These are phyloP conservation scores for Cololabis saira DNA, from an alignment of 2,113 vertebrate species.

Conservation along the genomic window DNA sequence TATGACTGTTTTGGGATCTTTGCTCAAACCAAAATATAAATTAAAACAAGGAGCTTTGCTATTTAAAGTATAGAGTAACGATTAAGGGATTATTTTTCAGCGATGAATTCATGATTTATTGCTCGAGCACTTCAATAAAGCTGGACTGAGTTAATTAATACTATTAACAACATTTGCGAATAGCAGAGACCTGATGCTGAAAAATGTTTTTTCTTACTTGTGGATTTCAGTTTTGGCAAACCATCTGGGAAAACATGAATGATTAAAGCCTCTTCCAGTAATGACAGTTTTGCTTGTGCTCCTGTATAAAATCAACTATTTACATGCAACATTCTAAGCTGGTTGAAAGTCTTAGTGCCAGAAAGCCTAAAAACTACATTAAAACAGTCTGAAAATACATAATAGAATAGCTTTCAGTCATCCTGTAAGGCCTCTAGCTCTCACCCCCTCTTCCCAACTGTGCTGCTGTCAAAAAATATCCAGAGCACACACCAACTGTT, in stretches of 20 bases:
- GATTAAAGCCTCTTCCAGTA: conserved; percentile 12
- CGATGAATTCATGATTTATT: neutral
- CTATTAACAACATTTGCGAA: neutral
- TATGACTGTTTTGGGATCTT: conserved; percentile 2
- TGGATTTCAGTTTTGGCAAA: conserved; percentile 11
- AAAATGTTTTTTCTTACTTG: neutral
- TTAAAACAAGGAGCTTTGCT: neutral
- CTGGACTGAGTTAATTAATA: neutral
- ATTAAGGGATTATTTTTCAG: neutral
- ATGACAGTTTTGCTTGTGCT: conserved; percentile 1
- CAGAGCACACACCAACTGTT: conserved; percentile 42
- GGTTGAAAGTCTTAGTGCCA: conserved; percentile 4
- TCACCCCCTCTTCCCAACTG: conserved; percentile 36
- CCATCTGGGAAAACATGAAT: conserved; percentile 12
- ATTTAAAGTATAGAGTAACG: neutral
- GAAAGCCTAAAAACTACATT: conserved; percentile 5
- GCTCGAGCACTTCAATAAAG: neutral
- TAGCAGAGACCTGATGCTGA: neutral
- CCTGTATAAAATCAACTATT: too few species aligned
- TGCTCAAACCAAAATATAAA: neutral
- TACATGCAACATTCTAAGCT: neutral
- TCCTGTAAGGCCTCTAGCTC: conserved; percentile 19
- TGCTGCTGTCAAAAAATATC: conserved; percentile 42
- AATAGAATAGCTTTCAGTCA: conserved; percentile 17
- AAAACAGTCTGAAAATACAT: conserved; percentile 2